Evolutionary conservation across 2,888 invertebrate genomes (phyloP).

Genomic region (Lacanobia oleracea): DNA sequence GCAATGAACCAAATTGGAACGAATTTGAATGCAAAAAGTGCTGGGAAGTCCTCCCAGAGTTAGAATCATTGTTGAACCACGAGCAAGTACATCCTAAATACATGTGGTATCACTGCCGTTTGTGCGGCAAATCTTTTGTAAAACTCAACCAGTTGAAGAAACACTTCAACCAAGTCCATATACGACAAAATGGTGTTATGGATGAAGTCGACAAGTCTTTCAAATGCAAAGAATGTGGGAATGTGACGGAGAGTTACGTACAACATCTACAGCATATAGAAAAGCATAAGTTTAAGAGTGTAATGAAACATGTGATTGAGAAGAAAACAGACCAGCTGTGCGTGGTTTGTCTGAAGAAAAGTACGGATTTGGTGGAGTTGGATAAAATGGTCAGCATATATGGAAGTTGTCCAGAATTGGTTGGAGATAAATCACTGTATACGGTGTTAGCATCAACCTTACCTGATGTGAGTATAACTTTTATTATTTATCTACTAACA

Average conservation of each 20-base stretch:
- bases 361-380: slow-evolving; percentile 71
- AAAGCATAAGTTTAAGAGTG: slow-evolving; percentile 83
- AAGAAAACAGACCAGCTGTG: slow-evolving; percentile 79
- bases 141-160: slow-evolving; percentile 76
- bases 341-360: slow-evolving; percentile 79
- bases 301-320: slow-evolving; percentile 78
- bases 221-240: slow-evolving; percentile 78
- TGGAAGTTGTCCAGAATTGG: slow-evolving; percentile 81
- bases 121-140: slow-evolving; percentile 83
- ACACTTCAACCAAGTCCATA: slow-evolving; percentile 73
- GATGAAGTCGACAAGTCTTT: slow-evolving; percentile 63
- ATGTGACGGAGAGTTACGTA: slow-evolving; percentile 67
- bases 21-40: slow-evolving; percentile 83
- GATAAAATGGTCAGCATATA: slow-evolving; percentile 78
- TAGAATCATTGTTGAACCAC: slow-evolving; percentile 79
- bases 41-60: slow-evolving; percentile 79
- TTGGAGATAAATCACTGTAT: slow-evolving; percentile 77
- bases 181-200: slow-evolving; percentile 28
- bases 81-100: slow-evolving; percentile 80
- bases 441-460: slow-evolving; percentile 78
- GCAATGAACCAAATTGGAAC: slow-evolving; percentile 67
- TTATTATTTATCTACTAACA: background rate
- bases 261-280: slow-evolving; percentile 82
- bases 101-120: slow-evolving; percentile 84
- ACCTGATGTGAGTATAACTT: slow-evolving; percentile 80